Percentiles rank a stretch among this genome's conserved stretches.
phyloP scores from a whole-genome alignment of 2,888 invertebrate species.

The Phalera bucephala region DNA sequence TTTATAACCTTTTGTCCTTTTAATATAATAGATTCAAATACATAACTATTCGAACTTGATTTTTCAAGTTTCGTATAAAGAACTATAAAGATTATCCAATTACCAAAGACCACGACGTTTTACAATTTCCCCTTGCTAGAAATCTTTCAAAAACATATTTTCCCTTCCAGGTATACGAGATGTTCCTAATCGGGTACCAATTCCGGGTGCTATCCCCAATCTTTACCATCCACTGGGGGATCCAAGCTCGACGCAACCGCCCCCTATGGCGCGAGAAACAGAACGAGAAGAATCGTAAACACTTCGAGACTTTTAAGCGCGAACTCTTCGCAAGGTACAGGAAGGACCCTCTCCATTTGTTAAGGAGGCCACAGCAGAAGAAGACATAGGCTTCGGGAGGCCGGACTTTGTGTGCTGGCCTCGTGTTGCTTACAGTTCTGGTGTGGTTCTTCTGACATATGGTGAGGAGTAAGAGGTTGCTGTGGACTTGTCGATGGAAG shows the following conservation, averaged over 20 bases:
- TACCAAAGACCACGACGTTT: too few species aligned
- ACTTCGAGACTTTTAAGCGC: conserved; percentile 92
- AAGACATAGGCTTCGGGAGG: conserved; percentile 78
- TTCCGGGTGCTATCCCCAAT: conserved; percentile 94
- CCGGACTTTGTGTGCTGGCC: conserved; percentile 69
- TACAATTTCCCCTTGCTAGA: too few species aligned
- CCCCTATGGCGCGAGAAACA: conserved; percentile 95
- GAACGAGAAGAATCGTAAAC: conserved; percentile 90
- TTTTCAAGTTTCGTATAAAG: too few species aligned
- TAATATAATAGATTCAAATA: too few species aligned
- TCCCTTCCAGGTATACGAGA: conserved; percentile 91
- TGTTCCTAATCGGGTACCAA: conserved; percentile 94
- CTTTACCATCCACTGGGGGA: conserved; percentile 95
- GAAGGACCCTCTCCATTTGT: conserved; percentile 84
- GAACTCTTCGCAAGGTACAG: conserved; percentile 91
- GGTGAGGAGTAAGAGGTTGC: conserved; percentile 2
- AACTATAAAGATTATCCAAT: too few species aligned
- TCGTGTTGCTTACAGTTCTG: conserved; percentile 38
- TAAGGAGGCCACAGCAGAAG: conserved; percentile 61
- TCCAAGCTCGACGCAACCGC: conserved; percentile 89
- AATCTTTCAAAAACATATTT: neutral
- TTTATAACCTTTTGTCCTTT: conserved; percentile 14
- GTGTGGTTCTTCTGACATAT: conserved; percentile 42
- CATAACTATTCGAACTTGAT: too few species aligned
- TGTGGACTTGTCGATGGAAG: conserved; percentile 6